Evolutionary conservation across 2,797 vertebrate genomes (phyloP).

Genomic region (Acridotheres tristis): DNA sequence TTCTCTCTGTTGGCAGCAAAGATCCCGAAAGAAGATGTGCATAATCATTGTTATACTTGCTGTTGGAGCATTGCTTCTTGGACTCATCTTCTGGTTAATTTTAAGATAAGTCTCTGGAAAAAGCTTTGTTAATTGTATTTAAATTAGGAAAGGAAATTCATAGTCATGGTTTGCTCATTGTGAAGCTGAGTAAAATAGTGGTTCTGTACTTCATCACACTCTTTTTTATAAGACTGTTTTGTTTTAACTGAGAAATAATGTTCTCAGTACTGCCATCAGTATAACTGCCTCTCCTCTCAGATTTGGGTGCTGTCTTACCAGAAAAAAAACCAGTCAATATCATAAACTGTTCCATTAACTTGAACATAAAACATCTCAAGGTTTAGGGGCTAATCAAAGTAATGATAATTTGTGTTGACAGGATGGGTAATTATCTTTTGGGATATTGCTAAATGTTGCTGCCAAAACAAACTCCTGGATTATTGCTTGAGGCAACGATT

Average conservation of each 20-base stretch:
- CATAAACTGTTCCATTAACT: neutral
- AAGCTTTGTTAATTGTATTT: neutral
- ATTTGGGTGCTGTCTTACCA: neutral
- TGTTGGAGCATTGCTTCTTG: slow-evolving; percentile 74
- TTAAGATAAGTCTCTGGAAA: neutral
- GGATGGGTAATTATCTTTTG: neutral
- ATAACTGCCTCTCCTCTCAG: neutral
- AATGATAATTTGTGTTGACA: neutral
- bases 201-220: slow-evolving; percentile 41
- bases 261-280: neutral
- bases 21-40: slow-evolving; percentile 92
- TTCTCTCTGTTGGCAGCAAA: slow-evolving; percentile 77
- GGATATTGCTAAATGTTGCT: slow-evolving; percentile 18
- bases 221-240: slow-evolving; percentile 40
- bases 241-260: slow-evolving; percentile 27
- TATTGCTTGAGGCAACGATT: neutral
- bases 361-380: neutral
- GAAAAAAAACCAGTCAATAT: neutral
- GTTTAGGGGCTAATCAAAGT: neutral
- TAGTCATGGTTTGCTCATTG: slow-evolving; percentile 34
- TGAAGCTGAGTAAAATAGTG: slow-evolving; percentile 60
- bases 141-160: slow-evolving; percentile 36
- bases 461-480: slow-evolving; percentile 19
- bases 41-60: slow-evolving; percentile 84
- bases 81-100: slow-evolving; percentile 78